Evolutionary conservation across 2,888 invertebrate genomes (phyloP), one percentile per base, ranked within the genome.

Genomic region (Sphaerophoria taeniata): DNA sequence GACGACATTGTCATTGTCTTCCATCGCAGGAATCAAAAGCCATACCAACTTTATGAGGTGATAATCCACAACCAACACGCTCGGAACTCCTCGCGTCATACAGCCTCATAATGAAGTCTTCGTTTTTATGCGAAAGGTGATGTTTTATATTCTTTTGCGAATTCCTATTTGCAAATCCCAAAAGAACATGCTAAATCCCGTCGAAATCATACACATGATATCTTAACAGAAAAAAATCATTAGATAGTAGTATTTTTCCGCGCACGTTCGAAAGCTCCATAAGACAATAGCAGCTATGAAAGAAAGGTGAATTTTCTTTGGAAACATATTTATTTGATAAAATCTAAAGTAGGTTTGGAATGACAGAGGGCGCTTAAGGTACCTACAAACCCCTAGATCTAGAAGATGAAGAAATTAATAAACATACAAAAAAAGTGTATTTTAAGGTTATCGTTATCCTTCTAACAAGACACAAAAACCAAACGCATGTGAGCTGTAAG

Each of bases 261-360:
- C 39, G 39, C 60, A 47, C 47, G 60, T 43, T 56, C 77, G n/a
- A n/a, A 11, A 60, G 72, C 47, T 60, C 65, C 49, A 36, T 24
- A 39, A 60, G 60, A 4, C 16, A 43, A 43, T 9, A 11, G 39
- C n/a, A 43, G 39, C 39, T 6, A 2, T 14, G 16, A 49, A 6
- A 36, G 39, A 11, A 55, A 47, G 67, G 72, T 78, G 78, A 78
- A 77, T 81, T 72, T 58, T 58, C 70, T 67, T 36, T 43, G 3
- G 39, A 51, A 65, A 81, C 71, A 67, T 81, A 72, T 82, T 77
- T 72, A 73, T 82, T 73, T 78, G 73, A 80, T 80, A 78, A 69
- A 73, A 73, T 73, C 69, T 73, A 65, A 69, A 63, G 82, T 80
- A 43, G 11, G 31, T n/a, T n/a, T n/a, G n/a, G n/a, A n/a, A n/a